Percentiles rank a stretch among this genome's conserved stretches.
These are phyloP conservation scores for Ceratina australensis DNA, from an alignment of 1,140 invertebrate genomes.

Conservation along the genomic window DNA sequence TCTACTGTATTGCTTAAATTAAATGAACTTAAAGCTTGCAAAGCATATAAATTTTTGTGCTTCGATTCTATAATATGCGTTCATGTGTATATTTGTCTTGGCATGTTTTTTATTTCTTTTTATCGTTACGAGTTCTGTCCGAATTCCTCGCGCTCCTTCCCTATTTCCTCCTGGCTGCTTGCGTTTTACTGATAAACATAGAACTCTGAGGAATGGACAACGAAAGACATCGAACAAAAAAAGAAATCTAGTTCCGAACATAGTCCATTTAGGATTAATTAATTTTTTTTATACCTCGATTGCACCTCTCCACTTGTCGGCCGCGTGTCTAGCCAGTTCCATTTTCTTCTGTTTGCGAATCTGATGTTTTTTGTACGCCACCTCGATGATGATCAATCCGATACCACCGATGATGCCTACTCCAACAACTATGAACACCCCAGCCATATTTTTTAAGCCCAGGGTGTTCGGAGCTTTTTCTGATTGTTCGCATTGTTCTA, in stretches of 20 bases:
- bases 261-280: too few species aligned
- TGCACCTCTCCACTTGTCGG: conserved; percentile 96
- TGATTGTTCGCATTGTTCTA: conserved; percentile 93
- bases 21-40: conserved; percentile 16
- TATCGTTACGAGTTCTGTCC: conserved; percentile 42
- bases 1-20: too few species aligned
- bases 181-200: conserved; percentile 46
- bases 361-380: conserved; percentile 98
- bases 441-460: conserved; percentile 98
- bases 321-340: conserved; percentile 95
- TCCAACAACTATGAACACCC: conserved; percentile 97
- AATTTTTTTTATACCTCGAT: conserved; percentile 88
- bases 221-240: conserved; percentile 26
- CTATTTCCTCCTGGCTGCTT: conserved; percentile 44
- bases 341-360: conserved; percentile 96
- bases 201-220: conserved; percentile 36
- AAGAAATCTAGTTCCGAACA: not conserved
- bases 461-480: conserved; percentile 98
- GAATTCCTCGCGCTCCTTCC: conserved; percentile 23
- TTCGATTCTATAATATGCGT: conserved; percentile 11
- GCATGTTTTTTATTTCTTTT: conserved; percentile 4
- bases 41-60: conserved; percentile 29
- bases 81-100: conserved; percentile 10
- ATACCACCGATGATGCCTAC: conserved; percentile 96
- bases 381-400: conserved; percentile 97